phyloP scores from a whole-genome alignment of 2,888 invertebrate species.

The Noctua fimbriata region DNA sequence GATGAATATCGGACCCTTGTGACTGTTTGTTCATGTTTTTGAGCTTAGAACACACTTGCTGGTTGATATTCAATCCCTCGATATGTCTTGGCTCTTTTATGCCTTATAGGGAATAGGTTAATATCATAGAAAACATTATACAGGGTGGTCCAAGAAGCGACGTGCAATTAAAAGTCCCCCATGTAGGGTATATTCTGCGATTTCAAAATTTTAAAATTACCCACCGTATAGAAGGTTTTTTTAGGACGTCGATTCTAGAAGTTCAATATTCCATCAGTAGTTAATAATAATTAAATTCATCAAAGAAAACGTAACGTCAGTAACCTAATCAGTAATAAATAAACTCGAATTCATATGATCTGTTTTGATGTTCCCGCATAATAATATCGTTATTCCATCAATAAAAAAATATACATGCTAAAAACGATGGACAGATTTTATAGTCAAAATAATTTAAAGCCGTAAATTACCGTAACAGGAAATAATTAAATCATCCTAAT shows the following conservation, averaged over 20 bases:
- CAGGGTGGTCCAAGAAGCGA: neutral
- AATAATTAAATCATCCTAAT: slow-evolving; percentile 48
- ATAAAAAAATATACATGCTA: slow-evolving; percentile 31
- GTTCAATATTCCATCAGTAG: neutral
- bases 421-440: slow-evolving; percentile 37
- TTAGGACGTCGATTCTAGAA: neutral
- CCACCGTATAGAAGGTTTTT: neutral
- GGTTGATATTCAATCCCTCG: slow-evolving; percentile 9
- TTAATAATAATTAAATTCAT: neutral
- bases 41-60: slow-evolving; percentile 7
- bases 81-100: neutral
- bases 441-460: slow-evolving; percentile 21
- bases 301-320: neutral
- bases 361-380: slow-evolving; percentile 25
- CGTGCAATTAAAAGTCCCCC: no score
- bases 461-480: slow-evolving; percentile 51
- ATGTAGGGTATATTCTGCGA: neutral
- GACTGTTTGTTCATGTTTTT: slow-evolving; percentile 32
- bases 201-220: neutral
- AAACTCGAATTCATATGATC: slow-evolving; percentile 20
- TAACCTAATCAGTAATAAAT: slow-evolving; percentile 22
- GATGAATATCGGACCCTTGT: slow-evolving; percentile 47
- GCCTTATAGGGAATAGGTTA: neutral
- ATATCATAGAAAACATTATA: neutral
- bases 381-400: slow-evolving; percentile 31